Evolutionary conservation across 2,113 vertebrate genomes (phyloP).

Genomic region (Myrmecophaga tridactyla): DNA sequence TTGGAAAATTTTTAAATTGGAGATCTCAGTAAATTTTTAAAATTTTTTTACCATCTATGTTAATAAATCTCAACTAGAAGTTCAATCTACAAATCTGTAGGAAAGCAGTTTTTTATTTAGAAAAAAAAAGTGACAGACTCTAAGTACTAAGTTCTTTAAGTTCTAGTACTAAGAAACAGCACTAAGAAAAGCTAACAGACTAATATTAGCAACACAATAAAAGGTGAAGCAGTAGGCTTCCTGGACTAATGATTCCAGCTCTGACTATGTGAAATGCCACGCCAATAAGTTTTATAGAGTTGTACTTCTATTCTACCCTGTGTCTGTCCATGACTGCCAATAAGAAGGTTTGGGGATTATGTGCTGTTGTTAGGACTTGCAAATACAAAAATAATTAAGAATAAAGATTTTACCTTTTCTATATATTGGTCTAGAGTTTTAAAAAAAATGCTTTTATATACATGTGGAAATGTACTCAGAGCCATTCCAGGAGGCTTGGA

Average conservation of each 20-base stretch:
- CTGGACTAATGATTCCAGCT: neutral
- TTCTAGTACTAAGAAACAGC: too few species aligned
- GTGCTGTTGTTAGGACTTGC: neutral
- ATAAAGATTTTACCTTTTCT: neutral
- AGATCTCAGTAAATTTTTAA: neutral
- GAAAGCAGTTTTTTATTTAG: neutral
- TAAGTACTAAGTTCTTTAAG: too few species aligned
- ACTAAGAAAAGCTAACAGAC: neutral
- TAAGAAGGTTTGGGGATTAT: neutral
- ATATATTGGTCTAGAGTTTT: neutral
- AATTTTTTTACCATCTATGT: neutral
- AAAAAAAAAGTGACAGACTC: neutral
- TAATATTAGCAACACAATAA: too few species aligned
- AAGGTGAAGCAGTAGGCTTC: neutral
- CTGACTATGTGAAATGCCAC: too few species aligned
- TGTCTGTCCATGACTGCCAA: neutral
- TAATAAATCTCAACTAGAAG: neutral
- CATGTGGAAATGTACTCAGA: neutral
- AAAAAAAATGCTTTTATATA: neutral
- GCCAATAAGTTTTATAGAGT: neutral
- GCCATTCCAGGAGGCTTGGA: neutral
- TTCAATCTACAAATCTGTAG: neutral
- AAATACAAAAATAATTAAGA: neutral
- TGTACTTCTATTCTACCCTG: neutral
- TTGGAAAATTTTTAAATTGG: neutral